These are phyloP conservation scores for Drosophila emarginata DNA, from an alignment of 2,888 invertebrate species.

Conservation along the genomic window DNA sequence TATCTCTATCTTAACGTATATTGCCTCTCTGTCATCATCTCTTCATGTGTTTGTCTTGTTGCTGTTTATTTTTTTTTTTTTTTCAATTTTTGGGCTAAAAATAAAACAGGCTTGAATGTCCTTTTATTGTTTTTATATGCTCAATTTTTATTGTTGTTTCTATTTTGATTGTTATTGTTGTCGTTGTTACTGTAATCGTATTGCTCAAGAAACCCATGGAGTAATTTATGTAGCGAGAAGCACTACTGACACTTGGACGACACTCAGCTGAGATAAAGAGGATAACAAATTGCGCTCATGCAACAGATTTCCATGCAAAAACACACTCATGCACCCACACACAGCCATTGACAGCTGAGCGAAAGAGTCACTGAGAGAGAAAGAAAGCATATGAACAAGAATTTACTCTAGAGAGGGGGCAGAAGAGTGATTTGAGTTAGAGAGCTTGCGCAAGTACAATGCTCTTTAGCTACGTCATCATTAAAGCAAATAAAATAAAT, in stretches of 20 bases:
- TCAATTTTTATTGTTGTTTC: constrained; percentile 22
- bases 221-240: constrained; percentile 75
- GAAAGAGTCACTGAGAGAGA: neutral
- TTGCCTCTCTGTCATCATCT: constrained; percentile 24
- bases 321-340: constrained; percentile 20
- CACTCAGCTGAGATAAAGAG: constrained; percentile 77
- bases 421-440: constrained; percentile 10
- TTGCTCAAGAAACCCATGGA: constrained; percentile 53
- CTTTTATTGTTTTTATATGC: constrained; percentile 43
- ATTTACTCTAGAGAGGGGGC: constrained; percentile 30
- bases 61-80: constrained; percentile 19
- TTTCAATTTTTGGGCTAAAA: constrained; percentile 18
- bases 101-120: constrained; percentile 5
- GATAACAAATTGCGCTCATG: constrained; percentile 77
- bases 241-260: constrained; percentile 69
- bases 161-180: constrained; percentile 23
- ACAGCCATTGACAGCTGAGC: constrained; percentile 57
- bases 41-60: constrained; percentile 18
- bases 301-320: constrained; percentile 71
- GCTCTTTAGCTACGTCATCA: neutral
- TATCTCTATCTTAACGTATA: constrained; percentile 9
- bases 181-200: constrained; percentile 40
- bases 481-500: neutral
- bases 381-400: constrained; percentile 11
- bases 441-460: constrained; percentile 59